Evolutionary conservation across 2,888 invertebrate species (phyloP), one percentile per base, ranked within the genome.

Genomic region (Gymnoscelis rufifasciata): DNA sequence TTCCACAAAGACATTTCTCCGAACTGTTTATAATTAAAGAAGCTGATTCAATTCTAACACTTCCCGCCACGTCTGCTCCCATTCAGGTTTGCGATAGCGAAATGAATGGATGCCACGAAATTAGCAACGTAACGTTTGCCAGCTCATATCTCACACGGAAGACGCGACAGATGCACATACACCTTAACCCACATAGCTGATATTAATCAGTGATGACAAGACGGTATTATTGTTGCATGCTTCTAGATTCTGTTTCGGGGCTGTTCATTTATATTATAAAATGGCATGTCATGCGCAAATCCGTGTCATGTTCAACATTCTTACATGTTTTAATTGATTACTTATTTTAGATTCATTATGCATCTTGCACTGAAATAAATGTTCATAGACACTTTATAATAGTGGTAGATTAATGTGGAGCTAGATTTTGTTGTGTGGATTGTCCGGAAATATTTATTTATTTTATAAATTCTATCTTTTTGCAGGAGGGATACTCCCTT

Each of bases 91-190:
- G 71, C 69, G 70, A 78, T 76, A 68, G 67, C 66, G 61, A 81
- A 83, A 83, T 86, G 86, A 86, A 84, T 83, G 83, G 80, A 71
- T 74, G 78, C 70, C 76, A 68, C 78, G 71, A 79, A 86, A 82
- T 86, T 82, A 86, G 83, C 77, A 65, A 74, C 72, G 70, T 75
- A 71, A 73, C 74, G 66, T 66, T 72, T 83, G 86, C 86, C 87
- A 87, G 84, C 66, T 73, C 78, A 80, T 84, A 79, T 80, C 74
- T 86, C 83, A 80, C 59, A 60, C 56, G 52, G 60, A 59, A 68
- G 81, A 35, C 6, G 71, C 64, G 60, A 60, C 73, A 71, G 73
- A 72, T 74, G 76, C 39, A 45, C 52, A 29, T 45, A 43, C 39
- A 43, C 40, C 44, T 38, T 43, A 45, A 36, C 45, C 50, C 43